These are phyloP conservation scores for Tetraodon nigroviridis DNA, from an alignment of 2,113 vertebrate genomes.

Conservation along the genomic window DNA sequence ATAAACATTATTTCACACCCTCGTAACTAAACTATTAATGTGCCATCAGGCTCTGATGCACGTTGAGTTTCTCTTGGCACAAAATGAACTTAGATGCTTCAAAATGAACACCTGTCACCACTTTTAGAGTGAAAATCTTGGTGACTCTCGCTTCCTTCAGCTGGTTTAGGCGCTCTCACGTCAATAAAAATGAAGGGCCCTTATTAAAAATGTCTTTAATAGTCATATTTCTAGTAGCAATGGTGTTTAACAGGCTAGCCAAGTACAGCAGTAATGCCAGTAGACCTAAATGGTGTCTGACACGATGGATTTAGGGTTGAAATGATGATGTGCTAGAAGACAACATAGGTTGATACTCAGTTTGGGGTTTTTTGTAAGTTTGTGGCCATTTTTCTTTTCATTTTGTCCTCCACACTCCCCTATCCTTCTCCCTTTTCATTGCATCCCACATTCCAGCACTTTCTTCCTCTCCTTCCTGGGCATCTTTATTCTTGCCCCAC, in stretches of 20 bases:
- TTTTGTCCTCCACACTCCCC: conserved; percentile 38
- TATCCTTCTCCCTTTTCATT: conserved; percentile 32
- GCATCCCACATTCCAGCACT: conserved; percentile 19
- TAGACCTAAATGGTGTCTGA: neutral
- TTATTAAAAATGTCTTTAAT: too few relatives aligned
- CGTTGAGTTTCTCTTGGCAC: too few relatives aligned
- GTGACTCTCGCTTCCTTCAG: too few relatives aligned
- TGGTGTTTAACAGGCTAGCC: neutral
- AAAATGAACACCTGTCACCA: neutral
- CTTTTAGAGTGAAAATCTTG: neutral
- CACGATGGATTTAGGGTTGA: too few relatives aligned
- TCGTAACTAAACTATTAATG: too few relatives aligned
- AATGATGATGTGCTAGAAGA: too few relatives aligned
- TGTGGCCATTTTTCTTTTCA: conserved; percentile 15
- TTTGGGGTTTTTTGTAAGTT: neutral
- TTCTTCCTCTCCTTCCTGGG: conserved; percentile 22
- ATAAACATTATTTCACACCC: too few relatives aligned
- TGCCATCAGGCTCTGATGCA: too few relatives aligned
- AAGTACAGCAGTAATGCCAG: neutral
- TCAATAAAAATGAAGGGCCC: too few relatives aligned
- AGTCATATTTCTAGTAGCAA: neutral
- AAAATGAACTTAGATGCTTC: neutral
- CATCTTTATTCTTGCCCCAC: conserved; percentile 16
- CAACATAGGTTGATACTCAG: neutral
- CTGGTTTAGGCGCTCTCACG: too few relatives aligned